Evolutionary conservation across 2,888 invertebrate genomes (phyloP), one percentile per base, ranked within the genome.

Genomic region (Phyllotreta cruciferae): DNA sequence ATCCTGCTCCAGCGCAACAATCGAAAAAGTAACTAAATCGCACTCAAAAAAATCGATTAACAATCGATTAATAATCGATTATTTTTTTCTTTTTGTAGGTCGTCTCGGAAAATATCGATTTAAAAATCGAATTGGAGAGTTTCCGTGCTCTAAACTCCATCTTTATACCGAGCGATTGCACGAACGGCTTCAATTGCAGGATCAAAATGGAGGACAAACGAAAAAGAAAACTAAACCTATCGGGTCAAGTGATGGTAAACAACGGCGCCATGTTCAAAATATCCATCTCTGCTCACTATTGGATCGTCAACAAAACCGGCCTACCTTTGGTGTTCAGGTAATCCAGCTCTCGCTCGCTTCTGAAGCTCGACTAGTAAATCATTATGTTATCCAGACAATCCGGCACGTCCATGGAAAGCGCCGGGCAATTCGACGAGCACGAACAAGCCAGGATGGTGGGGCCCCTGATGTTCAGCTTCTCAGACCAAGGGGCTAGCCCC

Each of bases 221-320:
- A 6, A 87, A 88, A 1, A 83, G 96, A 50, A 85, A 91, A 62
- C 83, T 97, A 8, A 88, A 91, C 72, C 84, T 98, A 14, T 86
- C 88, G 62, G 90, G 92, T 0, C 84, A 73, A 38, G 71, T 82
- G n/a, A 66, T 73, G 9, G 74, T 78, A 3, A 77, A 79, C 64
- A 73, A 71, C 55, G 79, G 77, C 39, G 80, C 81, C 1, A 78
- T 77, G 72, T 64, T 81, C n/a, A 81, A 79, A 69, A 78, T 79
- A 70, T 88, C 87, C 13, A 85, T 97, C 34, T 90, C 90, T 53
- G 92, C 93, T 1, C 92, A 94, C 1, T 96, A 91, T 83, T 98
- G 98, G 98, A 87, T 99, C 70, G 89, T 98, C 63, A 98, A 99
- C 83, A 93, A 93, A 81, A 93, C 96, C 5, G 98, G 98, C 0